Evolutionary conservation across 2,797 vertebrate genomes (phyloP).

Genomic region (Poeciliopsis gracilis): DNA sequence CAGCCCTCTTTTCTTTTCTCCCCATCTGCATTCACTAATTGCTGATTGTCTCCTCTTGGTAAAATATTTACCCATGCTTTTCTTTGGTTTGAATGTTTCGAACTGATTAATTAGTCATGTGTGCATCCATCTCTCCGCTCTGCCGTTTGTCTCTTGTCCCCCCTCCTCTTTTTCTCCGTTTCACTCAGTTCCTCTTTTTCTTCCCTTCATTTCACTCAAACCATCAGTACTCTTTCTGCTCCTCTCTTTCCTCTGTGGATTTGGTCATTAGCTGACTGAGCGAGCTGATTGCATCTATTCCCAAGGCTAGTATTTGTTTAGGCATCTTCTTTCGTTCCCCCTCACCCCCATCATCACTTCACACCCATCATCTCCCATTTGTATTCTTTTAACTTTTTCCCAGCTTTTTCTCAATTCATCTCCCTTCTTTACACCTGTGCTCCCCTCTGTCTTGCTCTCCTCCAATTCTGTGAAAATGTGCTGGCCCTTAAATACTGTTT

Average conservation of each 20-base stretch:
- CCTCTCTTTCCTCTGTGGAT: constrained; percentile 61
- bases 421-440: neutral
- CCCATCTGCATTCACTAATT: constrained; percentile 18
- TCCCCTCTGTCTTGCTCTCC: neutral
- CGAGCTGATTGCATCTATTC: constrained; percentile 78
- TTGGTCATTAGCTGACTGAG: constrained; percentile 77
- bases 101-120: constrained; percentile 71
- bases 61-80: constrained; percentile 74
- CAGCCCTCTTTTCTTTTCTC: constrained; percentile 11
- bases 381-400: constrained; percentile 39
- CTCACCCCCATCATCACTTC: constrained; percentile 17
- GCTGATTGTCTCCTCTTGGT: constrained; percentile 59
- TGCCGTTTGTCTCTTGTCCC: constrained; percentile 31
- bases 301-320: constrained; percentile 72
- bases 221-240: constrained; percentile 51
- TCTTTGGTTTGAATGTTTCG: constrained; percentile 65
- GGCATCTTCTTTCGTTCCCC: constrained; percentile 50
- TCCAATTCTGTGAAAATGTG: constrained; percentile 12
- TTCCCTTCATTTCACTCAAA: constrained; percentile 56
- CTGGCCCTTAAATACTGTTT: constrained; percentile 31
- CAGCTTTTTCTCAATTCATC: constrained; percentile 27
- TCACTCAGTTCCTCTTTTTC: constrained; percentile 38
- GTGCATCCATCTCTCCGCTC: constrained; percentile 36
- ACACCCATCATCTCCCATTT: constrained; percentile 26
- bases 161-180: constrained; percentile 13